These are phyloP conservation scores for Aphelenchoides avenae DNA, from an alignment of 1,140 invertebrate species.

Conservation along the genomic window DNA sequence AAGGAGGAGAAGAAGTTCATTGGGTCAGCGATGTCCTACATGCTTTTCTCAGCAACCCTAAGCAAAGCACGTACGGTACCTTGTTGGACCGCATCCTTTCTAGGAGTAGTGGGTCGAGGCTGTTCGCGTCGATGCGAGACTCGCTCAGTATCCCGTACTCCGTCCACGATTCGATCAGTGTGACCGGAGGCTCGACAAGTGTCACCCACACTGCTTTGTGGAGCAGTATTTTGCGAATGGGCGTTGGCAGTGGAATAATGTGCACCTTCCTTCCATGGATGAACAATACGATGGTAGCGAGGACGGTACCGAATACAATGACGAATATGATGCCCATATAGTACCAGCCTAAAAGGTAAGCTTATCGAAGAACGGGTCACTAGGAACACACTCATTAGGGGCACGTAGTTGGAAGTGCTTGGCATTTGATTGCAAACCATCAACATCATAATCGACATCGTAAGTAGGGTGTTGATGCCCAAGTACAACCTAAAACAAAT, in stretches of 20 bases:
- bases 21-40: constrained; percentile 34
- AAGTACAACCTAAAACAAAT: no score
- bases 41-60: not conserved
- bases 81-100: constrained; percentile 25
- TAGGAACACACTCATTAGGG: constrained; percentile 49
- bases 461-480: constrained; percentile 56
- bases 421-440: constrained; percentile 59
- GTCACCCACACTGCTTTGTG: constrained; percentile 35
- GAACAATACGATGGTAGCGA: constrained; percentile 50
- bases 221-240: constrained; percentile 22
- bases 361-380: not conserved
- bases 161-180: constrained; percentile 52
- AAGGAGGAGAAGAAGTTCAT: constrained; percentile 43
- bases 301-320: constrained; percentile 53
- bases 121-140: constrained; percentile 27
- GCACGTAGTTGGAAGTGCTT: constrained; percentile 55
- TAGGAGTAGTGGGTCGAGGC: constrained; percentile 34
- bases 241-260: constrained; percentile 10
- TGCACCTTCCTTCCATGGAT: constrained; percentile 23
- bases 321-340: constrained; percentile 59
- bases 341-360: constrained; percentile 40
- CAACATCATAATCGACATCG: constrained; percentile 55
- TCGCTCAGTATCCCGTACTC: constrained; percentile 52
- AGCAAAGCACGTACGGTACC: not conserved
- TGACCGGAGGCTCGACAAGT: constrained; percentile 46